Conservation (phyloP, 2,888 invertebrate species). For the Eurytoma adleriae region DNA sequence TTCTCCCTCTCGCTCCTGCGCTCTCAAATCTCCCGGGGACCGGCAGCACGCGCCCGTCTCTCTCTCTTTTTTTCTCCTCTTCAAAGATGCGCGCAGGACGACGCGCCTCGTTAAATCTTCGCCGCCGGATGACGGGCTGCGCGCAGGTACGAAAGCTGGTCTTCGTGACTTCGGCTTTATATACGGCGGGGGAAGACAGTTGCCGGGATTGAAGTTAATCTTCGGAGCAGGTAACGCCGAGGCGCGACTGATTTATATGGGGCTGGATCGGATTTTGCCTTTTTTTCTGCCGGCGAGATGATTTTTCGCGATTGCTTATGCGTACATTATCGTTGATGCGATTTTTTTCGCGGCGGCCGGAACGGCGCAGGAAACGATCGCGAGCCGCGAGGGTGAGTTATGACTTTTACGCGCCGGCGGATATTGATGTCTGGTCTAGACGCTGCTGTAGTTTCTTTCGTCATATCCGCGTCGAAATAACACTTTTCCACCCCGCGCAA, state of each 20-base stretch:
- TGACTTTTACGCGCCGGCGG: not conserved
- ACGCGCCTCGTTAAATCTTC: conserved; percentile 50
- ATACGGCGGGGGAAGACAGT: conserved; percentile 5
- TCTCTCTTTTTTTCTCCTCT: conserved; percentile 4
- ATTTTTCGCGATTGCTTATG: not conserved
- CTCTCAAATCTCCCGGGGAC: not conserved
- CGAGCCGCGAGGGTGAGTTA: not conserved
- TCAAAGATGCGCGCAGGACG: not conserved
- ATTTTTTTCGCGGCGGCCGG: not conserved
- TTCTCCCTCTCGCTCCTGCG: not conserved
- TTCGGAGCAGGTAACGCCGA: conserved; percentile 1
- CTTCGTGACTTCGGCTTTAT: not conserved
- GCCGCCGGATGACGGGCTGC: conserved; percentile 34
- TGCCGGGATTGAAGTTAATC: conserved; percentile 42
- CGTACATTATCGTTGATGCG: not conserved
- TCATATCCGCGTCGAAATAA: no score
- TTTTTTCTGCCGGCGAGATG: no score
- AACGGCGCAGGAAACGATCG: not conserved
- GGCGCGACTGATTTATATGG: conserved; percentile 4
- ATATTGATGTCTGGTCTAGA: no score
- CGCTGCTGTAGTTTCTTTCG: no score
- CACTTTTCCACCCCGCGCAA: no score
- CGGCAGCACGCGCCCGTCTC: not conserved
- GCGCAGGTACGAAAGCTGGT: conserved; percentile 26
- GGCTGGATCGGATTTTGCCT: no score